Evolutionary conservation across 2,888 invertebrate species (phyloP).

Genomic region (Arge pagana): DNA sequence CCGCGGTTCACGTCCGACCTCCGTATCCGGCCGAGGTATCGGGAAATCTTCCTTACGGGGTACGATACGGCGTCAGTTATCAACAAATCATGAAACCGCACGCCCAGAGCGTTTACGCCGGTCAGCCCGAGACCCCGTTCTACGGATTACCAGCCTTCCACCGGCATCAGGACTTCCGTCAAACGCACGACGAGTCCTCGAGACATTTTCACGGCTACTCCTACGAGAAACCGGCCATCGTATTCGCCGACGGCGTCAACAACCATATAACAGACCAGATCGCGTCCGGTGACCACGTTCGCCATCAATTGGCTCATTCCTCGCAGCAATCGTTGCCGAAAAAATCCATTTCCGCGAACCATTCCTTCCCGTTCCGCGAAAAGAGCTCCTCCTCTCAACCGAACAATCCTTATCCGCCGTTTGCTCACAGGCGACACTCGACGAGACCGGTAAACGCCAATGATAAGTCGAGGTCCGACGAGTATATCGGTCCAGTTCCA

Average conservation of each 20-base stretch:
- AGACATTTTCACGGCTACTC: constrained; percentile 34
- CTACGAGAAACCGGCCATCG: constrained; percentile 33
- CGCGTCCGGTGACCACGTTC: constrained; percentile 2
- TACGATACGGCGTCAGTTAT: constrained; percentile 42
- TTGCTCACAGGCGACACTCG: constrained; percentile 30
- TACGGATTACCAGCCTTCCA: constrained; percentile 4
- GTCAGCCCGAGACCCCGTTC: constrained; percentile 6
- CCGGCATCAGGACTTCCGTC: constrained; percentile 31
- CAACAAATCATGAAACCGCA: constrained; percentile 35
- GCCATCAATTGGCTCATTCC: not conserved
- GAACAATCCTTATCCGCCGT: not conserved
- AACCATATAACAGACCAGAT: constrained; percentile 18
- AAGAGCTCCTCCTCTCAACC: not conserved
- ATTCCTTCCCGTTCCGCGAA: not conserved
- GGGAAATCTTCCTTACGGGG: constrained; percentile 39
- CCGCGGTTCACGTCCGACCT: constrained; percentile 38
- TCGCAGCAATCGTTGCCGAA: too few relatives aligned
- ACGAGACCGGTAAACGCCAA: constrained; percentile 26
- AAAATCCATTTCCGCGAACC: too few relatives aligned
- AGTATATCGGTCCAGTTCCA: constrained; percentile 64
- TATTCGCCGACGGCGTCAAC: constrained; percentile 29
- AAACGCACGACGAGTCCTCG: not conserved
- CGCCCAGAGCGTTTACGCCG: constrained; percentile 9
- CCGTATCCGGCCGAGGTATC: constrained; percentile 47
- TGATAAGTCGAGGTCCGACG: constrained; percentile 32